Percentiles rank a stretch among this genome's conserved stretches.
Evolutionary conservation across 2,113 vertebrate genomes (phyloP).

Genomic region (Neodontobutis hainanensis): DNA sequence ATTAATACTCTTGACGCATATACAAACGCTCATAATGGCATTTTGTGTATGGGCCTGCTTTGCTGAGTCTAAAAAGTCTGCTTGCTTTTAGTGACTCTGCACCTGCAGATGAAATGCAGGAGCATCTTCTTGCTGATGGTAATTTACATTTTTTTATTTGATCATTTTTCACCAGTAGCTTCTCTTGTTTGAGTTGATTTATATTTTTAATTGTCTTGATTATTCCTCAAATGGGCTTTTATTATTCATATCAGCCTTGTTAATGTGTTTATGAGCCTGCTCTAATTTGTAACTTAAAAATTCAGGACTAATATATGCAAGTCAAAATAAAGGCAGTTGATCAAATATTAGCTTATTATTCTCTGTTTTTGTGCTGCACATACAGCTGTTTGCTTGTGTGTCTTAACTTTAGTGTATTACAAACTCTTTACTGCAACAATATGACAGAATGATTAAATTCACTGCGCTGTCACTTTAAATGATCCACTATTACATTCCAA

Average conservation of each 20-base stretch:
- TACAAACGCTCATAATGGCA: conserved; percentile 1
- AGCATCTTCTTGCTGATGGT: not conserved
- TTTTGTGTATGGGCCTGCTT: not conserved
- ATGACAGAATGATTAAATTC: too few relatives aligned
- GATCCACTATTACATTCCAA: conserved; percentile 33
- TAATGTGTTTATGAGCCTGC: not conserved
- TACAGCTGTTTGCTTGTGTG: not conserved
- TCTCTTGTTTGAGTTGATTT: not conserved
- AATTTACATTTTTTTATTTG: not conserved
- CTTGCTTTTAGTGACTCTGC: not conserved
- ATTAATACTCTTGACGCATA: conserved; percentile 3
- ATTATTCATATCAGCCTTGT: not conserved
- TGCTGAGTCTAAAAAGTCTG: not conserved
- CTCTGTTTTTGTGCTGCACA: too few relatives aligned
- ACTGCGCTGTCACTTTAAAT: conserved; percentile 13
- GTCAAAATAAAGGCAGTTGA: not conserved
- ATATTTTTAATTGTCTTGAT: not conserved
- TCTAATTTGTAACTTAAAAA: conserved; percentile 1
- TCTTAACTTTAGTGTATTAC: too few relatives aligned
- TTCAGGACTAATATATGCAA: not conserved
- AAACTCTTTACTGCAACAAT: too few relatives aligned
- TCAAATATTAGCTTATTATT: not conserved
- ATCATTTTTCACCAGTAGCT: not conserved
- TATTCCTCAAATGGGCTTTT: not conserved
- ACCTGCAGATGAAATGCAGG: not conserved